Percentiles rank a stretch among this genome's conserved stretches.
phyloP scores from a whole-genome alignment of 2,888 invertebrate genomes.

The Harpagoxenus sublaevis region DNA sequence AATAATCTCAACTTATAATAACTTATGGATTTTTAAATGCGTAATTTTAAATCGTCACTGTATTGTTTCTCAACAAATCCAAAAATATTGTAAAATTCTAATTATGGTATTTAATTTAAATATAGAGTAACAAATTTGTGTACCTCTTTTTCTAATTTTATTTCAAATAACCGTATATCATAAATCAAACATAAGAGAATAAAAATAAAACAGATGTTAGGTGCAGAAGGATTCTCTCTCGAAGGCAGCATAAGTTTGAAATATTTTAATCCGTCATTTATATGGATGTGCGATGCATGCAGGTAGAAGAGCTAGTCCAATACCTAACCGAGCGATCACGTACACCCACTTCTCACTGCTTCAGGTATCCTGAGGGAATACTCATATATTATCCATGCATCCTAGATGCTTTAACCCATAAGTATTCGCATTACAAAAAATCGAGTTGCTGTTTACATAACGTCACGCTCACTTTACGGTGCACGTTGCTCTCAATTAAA shows the following conservation, averaged over 20 bases:
- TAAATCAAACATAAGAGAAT: background rate
- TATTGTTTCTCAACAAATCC: background rate
- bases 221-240: background rate
- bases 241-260: background rate
- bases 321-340: slow-evolving; percentile 11
- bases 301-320: background rate
- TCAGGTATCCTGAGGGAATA: background rate
- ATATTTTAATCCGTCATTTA: background rate
- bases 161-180: background rate
- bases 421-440: slow-evolving; percentile 1
- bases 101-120: background rate
- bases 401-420: background rate
- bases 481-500: background rate
- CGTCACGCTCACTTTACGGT: background rate
- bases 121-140: background rate
- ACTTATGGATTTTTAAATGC: background rate
- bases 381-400: slow-evolving; percentile 20
- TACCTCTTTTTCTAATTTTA: background rate
- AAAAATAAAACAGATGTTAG: background rate
- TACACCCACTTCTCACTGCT: background rate
- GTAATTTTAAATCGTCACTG: background rate
- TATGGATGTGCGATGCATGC: background rate
- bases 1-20: background rate
- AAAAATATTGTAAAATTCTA: background rate
- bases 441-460: background rate